Evolutionary conservation across 2,888 invertebrate genomes (phyloP).

Genomic region (Anagyrus pseudococci): DNA sequence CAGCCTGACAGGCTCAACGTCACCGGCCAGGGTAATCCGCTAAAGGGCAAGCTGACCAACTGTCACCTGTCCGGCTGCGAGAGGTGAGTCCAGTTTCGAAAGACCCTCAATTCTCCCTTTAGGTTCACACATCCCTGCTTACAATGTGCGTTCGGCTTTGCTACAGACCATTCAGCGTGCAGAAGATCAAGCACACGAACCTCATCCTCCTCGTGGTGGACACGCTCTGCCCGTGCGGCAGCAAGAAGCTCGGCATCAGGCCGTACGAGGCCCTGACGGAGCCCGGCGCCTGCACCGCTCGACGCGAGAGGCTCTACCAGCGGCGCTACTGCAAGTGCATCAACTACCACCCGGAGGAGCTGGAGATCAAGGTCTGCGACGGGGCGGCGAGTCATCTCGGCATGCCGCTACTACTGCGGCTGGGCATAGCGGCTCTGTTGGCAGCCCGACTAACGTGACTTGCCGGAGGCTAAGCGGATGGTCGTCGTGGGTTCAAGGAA

Average conservation of each 20-base stretch:
- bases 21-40: conserved; percentile 79
- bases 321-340: conserved; percentile 81
- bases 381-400: conserved; percentile 19
- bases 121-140: too few relatives aligned
- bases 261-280: conserved; percentile 65
- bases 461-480: background rate
- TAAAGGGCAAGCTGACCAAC: conserved; percentile 88
- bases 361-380: conserved; percentile 62
- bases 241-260: conserved; percentile 83
- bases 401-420: conserved; percentile 20
- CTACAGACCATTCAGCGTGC: conserved; percentile 86
- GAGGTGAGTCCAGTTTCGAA: conserved; percentile 64
- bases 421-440: background rate
- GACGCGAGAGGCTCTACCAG: conserved; percentile 72
- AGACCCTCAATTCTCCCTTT: background rate
- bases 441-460: conserved; percentile 29
- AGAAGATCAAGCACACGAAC: conserved; percentile 90
- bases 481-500: background rate
- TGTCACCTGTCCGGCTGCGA: conserved; percentile 89
- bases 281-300: conserved; percentile 56
- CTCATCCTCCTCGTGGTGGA: conserved; percentile 87
- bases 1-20: conserved; percentile 83
- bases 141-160: too few relatives aligned
- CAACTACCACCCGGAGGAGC: conserved; percentile 85
- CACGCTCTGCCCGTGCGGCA: conserved; percentile 86